Evolutionary conservation across 2,797 vertebrate genomes (phyloP), one percentile per base, ranked within the genome.

Genomic region (Betta splendens): DNA sequence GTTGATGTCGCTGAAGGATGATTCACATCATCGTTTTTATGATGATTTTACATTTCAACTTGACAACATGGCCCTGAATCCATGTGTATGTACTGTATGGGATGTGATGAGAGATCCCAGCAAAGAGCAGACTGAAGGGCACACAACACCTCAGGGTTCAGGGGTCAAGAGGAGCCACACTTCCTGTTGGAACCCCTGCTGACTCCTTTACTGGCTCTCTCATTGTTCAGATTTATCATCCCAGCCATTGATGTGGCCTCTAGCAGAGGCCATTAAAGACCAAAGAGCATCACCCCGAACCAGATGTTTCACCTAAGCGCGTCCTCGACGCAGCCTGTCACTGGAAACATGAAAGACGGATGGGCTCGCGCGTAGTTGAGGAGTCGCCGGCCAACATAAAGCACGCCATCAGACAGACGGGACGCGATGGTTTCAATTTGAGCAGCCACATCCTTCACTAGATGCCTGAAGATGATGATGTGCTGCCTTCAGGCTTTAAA

Each of bases 161-260:
- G 61, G 67, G 87, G 87, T 91, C 83, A 84, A 85, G 78, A 84
- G 72, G 87, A 88, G 84, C 72, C 82, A 83, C 80, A 85, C 86
- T 91, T 91, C 91, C 89, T 90, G 89, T 84, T 64, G 76, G 61
- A 78, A 70, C 72, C 75, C 85, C 86, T 77, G 80, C 85, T 74
- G 85, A 63, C 77, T 79, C 56, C 80, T 88, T 88, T 78, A 89
- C 85, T 83, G 81, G 82, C 80, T 75, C 74, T 73, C 79, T 85
- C 85, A 78, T 89, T 87, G 83, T 86, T 83, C 79, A 84, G 75
- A 88, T 90, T 88, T 86, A 85, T 89, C 87, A 80, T 88, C 75
- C 60, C 46, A 70, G 69, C 85, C 84, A 85, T 64, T 85, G 86
- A 87, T 85, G 87, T 87, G 83, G 82, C 76, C 81, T 80, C 83